Conservation (phyloP, 2,797 vertebrate genomes). For the Graptemys geographica region DNA sequence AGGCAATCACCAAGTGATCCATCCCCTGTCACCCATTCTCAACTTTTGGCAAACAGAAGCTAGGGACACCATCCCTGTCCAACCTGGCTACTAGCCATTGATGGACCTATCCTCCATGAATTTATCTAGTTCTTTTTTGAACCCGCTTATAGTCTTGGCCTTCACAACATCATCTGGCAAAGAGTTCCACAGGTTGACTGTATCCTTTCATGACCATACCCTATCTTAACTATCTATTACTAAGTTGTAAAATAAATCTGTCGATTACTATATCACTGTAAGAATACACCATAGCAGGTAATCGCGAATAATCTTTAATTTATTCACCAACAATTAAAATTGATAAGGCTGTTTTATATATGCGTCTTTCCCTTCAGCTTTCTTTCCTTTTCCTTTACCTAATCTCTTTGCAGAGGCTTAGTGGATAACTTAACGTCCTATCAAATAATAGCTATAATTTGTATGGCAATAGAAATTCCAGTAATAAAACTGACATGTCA, state of each 20-base stretch:
- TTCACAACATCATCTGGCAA: no score
- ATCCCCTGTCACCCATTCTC: no score
- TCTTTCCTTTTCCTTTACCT: constrained; percentile 8
- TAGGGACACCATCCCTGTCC: no score
- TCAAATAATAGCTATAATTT: neutral
- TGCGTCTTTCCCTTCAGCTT: neutral
- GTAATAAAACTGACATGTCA: neutral
- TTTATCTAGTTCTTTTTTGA: no score
- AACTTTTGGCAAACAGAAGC: no score
- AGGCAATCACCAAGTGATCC: no score
- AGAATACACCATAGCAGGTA: neutral
- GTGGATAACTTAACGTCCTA: neutral
- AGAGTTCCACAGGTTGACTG: neutral
- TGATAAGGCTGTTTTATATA: neutral
- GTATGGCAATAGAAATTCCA: constrained; percentile 1
- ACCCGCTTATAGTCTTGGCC: no score
- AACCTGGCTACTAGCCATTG: no score
- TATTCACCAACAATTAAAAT: neutral
- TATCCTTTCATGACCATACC: neutral
- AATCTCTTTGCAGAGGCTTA: neutral
- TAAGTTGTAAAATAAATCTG: neutral
- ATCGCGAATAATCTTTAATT: neutral
- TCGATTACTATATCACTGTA: neutral
- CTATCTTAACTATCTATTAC: neutral
- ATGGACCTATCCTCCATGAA: no score